Percentiles rank a stretch among this genome's conserved stretches.
Conservation (phyloP, 2,888 invertebrate genomes). For the Parnassius smintheus region DNA sequence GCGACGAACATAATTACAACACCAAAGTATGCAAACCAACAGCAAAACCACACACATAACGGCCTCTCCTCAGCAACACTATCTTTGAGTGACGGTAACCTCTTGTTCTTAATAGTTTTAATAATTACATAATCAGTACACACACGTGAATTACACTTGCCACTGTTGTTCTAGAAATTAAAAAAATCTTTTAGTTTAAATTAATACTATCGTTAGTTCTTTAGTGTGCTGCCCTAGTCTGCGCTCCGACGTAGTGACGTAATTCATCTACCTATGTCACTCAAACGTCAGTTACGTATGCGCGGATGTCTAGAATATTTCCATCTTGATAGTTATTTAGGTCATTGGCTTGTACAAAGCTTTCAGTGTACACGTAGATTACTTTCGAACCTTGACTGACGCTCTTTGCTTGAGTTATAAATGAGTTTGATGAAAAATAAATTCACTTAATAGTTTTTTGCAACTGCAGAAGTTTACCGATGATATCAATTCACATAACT, state of each 20-base stretch:
- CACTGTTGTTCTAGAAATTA: background rate
- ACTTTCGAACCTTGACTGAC: background rate
- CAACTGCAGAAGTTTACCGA: too few species aligned
- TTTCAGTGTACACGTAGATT: background rate
- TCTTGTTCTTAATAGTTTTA: too few species aligned
- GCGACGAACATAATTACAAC: too few species aligned
- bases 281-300: slow-evolving; percentile 22
- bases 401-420: slow-evolving; percentile 1
- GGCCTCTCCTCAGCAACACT: too few species aligned
- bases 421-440: background rate
- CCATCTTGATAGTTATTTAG: slow-evolving; percentile 23
- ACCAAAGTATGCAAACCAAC: too few species aligned
- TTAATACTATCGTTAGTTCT: background rate
- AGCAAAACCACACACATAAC: too few species aligned
- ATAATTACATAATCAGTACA: too few species aligned
- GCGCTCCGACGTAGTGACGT: slow-evolving; percentile 9
- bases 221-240: slow-evolving; percentile 8
- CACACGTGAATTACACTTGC: background rate
- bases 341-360: slow-evolving; percentile 9
- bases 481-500: too few species aligned
- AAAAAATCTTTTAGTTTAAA: background rate
- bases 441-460: too few species aligned
- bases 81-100: too few species aligned
- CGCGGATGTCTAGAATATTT: slow-evolving; percentile 21
- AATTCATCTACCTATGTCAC: slow-evolving; percentile 23